Percentiles rank a stretch among this genome's conserved stretches.
phyloP scores from a whole-genome alignment of 2,797 vertebrate species.

The Microtus agrestis region DNA sequence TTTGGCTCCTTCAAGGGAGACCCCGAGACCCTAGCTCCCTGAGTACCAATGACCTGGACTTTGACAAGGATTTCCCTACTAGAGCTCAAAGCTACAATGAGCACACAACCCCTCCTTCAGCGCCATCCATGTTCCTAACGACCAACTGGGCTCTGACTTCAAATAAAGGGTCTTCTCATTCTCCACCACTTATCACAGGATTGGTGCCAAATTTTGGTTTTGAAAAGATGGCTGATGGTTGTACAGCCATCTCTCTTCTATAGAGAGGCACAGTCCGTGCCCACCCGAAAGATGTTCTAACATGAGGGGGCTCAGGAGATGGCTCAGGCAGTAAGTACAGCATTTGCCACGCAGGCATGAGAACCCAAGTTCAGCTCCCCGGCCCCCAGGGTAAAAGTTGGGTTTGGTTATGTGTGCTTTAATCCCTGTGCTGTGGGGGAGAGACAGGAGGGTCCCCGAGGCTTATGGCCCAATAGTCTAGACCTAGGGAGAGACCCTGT shows the following conservation, averaged over 20 bases:
- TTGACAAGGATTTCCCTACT: too few relatives aligned
- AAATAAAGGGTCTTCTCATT: background rate
- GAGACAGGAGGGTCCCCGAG: background rate
- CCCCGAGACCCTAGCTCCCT: background rate
- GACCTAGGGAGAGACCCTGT: background rate
- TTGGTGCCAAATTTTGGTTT: background rate
- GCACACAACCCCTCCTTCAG: background rate
- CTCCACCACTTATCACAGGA: background rate
- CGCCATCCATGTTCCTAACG: accelerated
- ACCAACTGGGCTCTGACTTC: background rate
- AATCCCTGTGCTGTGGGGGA: background rate
- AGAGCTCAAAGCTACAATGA: background rate
- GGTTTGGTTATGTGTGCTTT: background rate
- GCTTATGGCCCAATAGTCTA: background rate
- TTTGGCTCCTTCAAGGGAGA: background rate
- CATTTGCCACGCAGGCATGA: too few relatives aligned
- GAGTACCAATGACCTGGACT: background rate
- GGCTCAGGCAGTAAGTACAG: background rate
- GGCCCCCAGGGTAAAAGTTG: background rate
- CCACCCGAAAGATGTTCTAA: background rate
- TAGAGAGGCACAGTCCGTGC: background rate
- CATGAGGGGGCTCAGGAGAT: background rate
- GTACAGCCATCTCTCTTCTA: background rate
- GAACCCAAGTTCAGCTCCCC: background rate
- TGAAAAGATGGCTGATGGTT: background rate